These are phyloP conservation scores for Plectus sambesii DNA, from an alignment of 1,140 invertebrate species.

Conservation along the genomic window DNA sequence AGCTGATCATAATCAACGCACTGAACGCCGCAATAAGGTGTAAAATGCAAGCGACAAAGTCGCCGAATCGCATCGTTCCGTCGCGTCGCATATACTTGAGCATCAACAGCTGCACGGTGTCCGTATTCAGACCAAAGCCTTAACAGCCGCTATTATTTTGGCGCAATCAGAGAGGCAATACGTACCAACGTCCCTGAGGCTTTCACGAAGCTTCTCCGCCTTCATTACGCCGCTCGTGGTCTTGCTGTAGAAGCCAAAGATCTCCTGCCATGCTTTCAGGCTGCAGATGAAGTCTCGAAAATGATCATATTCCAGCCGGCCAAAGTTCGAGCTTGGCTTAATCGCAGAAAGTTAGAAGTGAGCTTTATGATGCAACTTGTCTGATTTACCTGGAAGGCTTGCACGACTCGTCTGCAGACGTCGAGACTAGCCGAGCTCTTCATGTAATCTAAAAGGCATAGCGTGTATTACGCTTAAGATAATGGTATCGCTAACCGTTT, in stretches of 20 bases:
- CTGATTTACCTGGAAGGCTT: constrained; percentile 73
- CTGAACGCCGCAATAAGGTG: constrained; percentile 75
- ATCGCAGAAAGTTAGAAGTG: constrained; percentile 6
- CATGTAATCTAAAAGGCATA: constrained; percentile 62
- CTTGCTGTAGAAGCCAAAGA: constrained; percentile 77
- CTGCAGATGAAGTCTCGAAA: constrained; percentile 85
- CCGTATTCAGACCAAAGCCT: constrained; percentile 68
- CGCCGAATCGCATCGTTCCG: constrained; percentile 77
- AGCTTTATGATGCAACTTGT: constrained; percentile 40
- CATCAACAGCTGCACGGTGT: constrained; percentile 67
- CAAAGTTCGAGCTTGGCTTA: constrained; percentile 62
- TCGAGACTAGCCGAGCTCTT: constrained; percentile 83
- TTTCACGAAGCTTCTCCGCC: constrained; percentile 70
- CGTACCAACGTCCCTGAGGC: constrained; percentile 65
- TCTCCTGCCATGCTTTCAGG: constrained; percentile 75
- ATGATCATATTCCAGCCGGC: constrained; percentile 67
- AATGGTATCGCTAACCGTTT: constrained; percentile 55
- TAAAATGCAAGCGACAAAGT: constrained; percentile 77
- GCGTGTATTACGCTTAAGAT: constrained; percentile 8
- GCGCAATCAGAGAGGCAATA: not conserved
- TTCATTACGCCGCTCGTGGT: constrained; percentile 78
- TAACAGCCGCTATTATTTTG: constrained; percentile 18
- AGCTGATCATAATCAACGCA: no score
- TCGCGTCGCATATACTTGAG: constrained; percentile 81
- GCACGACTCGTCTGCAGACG: constrained; percentile 74